Evolutionary conservation across 2,113 vertebrate genomes (phyloP).

Genomic region (Hemiprocne comata): DNA sequence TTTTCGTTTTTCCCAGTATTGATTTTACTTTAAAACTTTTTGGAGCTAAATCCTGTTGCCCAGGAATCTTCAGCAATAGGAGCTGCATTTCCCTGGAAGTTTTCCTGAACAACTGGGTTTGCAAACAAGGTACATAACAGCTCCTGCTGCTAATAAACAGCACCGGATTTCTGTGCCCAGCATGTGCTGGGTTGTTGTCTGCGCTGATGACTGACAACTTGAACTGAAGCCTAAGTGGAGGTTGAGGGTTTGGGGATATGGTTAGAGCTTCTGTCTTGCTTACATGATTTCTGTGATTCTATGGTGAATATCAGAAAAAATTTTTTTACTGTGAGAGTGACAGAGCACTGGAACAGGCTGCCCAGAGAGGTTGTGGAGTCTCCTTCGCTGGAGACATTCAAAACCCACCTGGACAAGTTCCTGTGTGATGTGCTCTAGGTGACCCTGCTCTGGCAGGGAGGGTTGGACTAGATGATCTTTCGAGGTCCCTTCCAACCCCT

Average conservation of each 20-base stretch:
- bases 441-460: too few species aligned
- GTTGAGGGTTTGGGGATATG: not conserved
- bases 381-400: too few species aligned
- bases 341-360: too few species aligned
- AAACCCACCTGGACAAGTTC: too few species aligned
- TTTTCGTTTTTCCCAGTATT: not conserved
- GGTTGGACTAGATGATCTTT: too few species aligned
- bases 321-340: too few species aligned
- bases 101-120: conserved; percentile 40
- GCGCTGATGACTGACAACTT: conserved; percentile 33
- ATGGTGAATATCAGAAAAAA: too few species aligned
- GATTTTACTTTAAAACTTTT: not conserved
- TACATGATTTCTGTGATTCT: not conserved
- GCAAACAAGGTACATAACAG: conserved; percentile 35
- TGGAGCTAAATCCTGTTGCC: not conserved
- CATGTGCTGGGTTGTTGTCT: conserved; percentile 32
- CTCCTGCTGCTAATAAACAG: conserved; percentile 32
- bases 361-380: too few species aligned
- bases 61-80: not conserved
- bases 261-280: conserved; percentile 12
- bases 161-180: conserved; percentile 30
- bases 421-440: too few species aligned
- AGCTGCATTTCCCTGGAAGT: conserved; percentile 26
- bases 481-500: too few species aligned
- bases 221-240: conserved; percentile 13